A percentile compares a stretch with the other conserved stretches of the same genome.
Evolutionary conservation across 1,140 invertebrate genomes (phyloP).

Genomic region (Saxidomus purpurata): DNA sequence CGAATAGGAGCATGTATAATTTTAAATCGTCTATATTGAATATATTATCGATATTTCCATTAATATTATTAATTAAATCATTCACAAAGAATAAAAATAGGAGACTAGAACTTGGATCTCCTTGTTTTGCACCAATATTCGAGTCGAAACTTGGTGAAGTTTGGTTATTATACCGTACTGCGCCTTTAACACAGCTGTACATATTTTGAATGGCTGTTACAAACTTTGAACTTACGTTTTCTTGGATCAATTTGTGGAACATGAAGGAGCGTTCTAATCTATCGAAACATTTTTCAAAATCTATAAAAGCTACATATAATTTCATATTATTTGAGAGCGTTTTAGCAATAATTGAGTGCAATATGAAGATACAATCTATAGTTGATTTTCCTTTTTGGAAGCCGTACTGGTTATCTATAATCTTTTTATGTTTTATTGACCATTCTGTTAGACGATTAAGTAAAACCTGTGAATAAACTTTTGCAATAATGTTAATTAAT

Average conservation of each 20-base stretch:
- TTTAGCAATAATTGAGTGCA: conserved; percentile 51
- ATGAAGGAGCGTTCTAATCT: conserved; percentile 22
- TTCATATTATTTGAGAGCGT: conserved; percentile 9
- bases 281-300: no score
- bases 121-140: not conserved
- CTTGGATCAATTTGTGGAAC: no score
- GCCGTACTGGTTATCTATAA: not conserved
- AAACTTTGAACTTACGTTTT: conserved; percentile 34
- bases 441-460: conserved; percentile 39
- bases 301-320: conserved; percentile 39
- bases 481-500: conserved; percentile 36
- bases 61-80: no score
- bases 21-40: no score
- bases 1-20: no score
- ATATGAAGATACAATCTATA: conserved; percentile 35
- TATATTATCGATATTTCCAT: no score
- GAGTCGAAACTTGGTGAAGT: not conserved
- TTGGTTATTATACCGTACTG: not conserved
- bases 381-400: conserved; percentile 37
- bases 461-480: conserved; percentile 24
- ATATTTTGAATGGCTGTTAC: conserved; percentile 14
- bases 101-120: conserved; percentile 28
- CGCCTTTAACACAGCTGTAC: no score
- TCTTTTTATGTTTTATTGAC: conserved; percentile 30
- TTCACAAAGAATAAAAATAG: conserved; percentile 37